These are phyloP conservation scores for Leucoraja erinaceus DNA, from an alignment of 2,113 vertebrate genomes.

Conservation along the genomic window DNA sequence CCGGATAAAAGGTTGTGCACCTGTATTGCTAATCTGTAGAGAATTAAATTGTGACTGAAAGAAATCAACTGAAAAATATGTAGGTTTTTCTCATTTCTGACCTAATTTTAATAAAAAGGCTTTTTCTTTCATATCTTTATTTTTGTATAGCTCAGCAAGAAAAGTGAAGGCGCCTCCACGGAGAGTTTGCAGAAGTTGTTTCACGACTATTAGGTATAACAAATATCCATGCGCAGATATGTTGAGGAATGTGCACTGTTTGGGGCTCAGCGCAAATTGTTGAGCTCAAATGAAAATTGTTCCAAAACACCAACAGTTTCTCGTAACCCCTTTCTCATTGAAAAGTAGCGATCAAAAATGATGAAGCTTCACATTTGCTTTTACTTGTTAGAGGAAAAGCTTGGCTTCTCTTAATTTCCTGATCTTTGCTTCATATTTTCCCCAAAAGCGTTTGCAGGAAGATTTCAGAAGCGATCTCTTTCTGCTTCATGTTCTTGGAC, in stretches of 20 bases:
- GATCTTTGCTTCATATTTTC: neutral
- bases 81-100: neutral
- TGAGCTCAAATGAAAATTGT: neutral
- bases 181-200: neutral
- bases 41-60: neutral
- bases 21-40: neutral
- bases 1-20: no score
- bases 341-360: neutral
- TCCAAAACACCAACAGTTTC: neutral
- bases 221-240: neutral
- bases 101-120: no score
- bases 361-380: neutral
- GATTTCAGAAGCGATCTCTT: no score
- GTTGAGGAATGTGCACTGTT: neutral
- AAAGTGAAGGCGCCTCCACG: neutral
- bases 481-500: no score
- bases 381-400: neutral
- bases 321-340: neutral
- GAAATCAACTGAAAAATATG: neutral
- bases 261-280: neutral
- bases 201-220: neutral
- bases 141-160: no score
- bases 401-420: neutral
- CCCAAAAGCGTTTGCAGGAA: neutral
- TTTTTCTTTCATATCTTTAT: no score